Base-by-base conservation (phyloP, 2,113 vertebrate genomes). In the Mus spicilegus region DNA sequence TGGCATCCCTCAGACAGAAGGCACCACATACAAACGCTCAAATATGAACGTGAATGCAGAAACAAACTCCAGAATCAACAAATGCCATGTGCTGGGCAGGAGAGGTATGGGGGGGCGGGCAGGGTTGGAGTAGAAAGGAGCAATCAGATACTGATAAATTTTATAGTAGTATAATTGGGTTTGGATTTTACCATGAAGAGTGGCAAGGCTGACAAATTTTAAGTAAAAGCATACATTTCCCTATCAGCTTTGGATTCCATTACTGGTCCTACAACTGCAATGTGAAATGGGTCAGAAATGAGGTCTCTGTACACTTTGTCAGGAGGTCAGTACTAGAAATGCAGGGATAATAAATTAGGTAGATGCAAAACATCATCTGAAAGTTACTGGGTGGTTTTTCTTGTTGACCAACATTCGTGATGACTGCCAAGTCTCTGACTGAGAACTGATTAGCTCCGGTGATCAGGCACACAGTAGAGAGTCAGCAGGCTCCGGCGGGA, bases 121-220 rank as follows among this genome's bases (percentile, higher is more conserved):
- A 9, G 54, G 54, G 46, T 69, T 89, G 36, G 70, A 86, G 54
- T 42, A 30, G 77, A 82, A 30, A 82, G 54, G 51, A 82, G 67
- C 39, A 36, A 13, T 73, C 42, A 65, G 54, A 73, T 14, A n/a
- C 13, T 67, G 26, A 87, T 11, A 26, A 36, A 58, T 75, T 56
- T 77, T 86, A 4, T 33, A 78, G 54, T 86, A 9, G 2, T 77
- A 49, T n/a, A 84, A 24, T 16, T 77, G 19, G 89, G 19, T 94
- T 94, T 90, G 49, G 39, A 61, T n/a, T 94, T 90, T 51, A 89
- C 81, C 58, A 10, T 95, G 42, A 94, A 91, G 87, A 61, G 85
- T 89, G 28, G 4, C 39, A 14, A 19, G 9, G 6, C 11, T 85
- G 72, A 58, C 63, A 69, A 77, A 46, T 46, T 8, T 26, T 92